Evolutionary conservation across 2,797 vertebrate species (phyloP).

Genomic region (Dallia pectoralis): DNA sequence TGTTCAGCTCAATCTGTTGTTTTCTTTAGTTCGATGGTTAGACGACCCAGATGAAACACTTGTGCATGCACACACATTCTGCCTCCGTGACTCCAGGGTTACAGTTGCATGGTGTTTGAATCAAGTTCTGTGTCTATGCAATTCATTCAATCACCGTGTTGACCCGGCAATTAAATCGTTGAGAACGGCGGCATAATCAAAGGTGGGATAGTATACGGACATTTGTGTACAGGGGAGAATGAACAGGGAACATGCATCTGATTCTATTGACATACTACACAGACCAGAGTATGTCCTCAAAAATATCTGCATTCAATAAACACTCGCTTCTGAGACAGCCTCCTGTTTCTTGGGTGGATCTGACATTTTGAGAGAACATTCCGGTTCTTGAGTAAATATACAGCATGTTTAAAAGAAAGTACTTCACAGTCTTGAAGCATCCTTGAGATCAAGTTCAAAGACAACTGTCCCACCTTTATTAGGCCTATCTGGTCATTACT

Average conservation of each 20-base stretch:
- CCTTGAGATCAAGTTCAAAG: not conserved
- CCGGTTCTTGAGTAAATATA: not conserved
- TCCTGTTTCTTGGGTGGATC: not conserved
- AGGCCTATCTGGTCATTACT: slow-evolving; percentile 18
- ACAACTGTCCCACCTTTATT: not conserved
- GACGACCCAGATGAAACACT: no score
- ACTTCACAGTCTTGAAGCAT: not conserved
- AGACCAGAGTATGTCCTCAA: not conserved
- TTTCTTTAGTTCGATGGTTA: no score
- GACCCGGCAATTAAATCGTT: no score
- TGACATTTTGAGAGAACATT: not conserved
- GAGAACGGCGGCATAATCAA: not conserved
- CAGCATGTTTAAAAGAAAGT: not conserved
- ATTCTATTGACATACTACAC: not conserved
- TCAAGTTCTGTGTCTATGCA: no score
- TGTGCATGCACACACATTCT: no score
- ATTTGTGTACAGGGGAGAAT: not conserved
- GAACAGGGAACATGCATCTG: not conserved
- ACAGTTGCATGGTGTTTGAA: no score
- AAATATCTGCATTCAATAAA: not conserved
- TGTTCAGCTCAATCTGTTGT: no score
- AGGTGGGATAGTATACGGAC: not conserved
- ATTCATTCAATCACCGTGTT: no score
- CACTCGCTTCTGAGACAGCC: not conserved
- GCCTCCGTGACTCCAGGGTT: no score